These are phyloP conservation scores for Aporrectodea caliginosa DNA, from an alignment of 1,140 invertebrate genomes.

Conservation along the genomic window DNA sequence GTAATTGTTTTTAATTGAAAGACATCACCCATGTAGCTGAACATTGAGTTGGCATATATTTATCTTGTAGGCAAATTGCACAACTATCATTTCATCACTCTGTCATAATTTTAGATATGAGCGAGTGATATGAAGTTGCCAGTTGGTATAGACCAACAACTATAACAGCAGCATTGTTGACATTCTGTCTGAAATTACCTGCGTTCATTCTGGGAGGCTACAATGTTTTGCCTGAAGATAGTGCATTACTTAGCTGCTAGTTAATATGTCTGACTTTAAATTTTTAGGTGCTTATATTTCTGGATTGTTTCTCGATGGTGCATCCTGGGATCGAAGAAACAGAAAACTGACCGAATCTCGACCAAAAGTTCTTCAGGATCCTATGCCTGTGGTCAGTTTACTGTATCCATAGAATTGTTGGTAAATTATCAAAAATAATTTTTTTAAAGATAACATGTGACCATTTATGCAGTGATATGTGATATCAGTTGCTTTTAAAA, in stretches of 20 bases:
- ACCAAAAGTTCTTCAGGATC: conserved; percentile 76
- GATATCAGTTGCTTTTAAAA: too few relatives aligned
- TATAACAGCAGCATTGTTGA: background rate
- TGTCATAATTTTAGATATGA: background rate
- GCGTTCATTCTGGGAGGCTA: background rate
- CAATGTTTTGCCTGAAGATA: too few relatives aligned
- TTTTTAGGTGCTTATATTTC: conserved; percentile 55
- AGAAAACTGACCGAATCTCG: conserved; percentile 70
- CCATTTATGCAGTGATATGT: too few relatives aligned
- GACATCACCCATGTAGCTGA: too few relatives aligned
- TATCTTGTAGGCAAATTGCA: too few relatives aligned
- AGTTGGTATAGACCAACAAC: conserved; percentile 46
- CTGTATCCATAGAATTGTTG: background rate
- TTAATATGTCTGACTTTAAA: background rate
- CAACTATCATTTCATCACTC: too few relatives aligned
- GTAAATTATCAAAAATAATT: background rate
- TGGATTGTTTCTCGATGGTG: conserved; percentile 58
- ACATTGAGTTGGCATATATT: too few relatives aligned
- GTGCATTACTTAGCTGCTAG: too few relatives aligned
- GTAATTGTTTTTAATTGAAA: too few relatives aligned
- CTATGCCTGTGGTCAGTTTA: conserved; percentile 67
- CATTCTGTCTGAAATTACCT: background rate
- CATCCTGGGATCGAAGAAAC: conserved; percentile 58
- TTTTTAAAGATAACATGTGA: too few relatives aligned
- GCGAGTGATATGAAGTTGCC: conserved; percentile 43